Conservation (phyloP, 2,797 vertebrate genomes). For the Erithacus rubecula region DNA sequence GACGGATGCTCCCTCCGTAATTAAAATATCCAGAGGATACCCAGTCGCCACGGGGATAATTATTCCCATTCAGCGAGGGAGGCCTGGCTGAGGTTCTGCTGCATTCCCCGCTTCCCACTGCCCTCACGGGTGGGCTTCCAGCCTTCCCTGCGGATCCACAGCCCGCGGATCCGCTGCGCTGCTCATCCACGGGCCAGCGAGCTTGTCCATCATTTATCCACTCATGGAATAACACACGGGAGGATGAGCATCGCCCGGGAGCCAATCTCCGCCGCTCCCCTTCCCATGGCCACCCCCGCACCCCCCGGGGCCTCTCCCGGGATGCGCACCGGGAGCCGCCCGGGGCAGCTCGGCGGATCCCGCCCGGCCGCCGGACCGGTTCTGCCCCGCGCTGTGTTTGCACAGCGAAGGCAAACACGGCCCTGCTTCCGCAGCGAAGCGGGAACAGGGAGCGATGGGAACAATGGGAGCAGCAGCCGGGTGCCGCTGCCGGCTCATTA, state of each 20-base stretch:
- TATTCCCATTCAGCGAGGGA: not conserved
- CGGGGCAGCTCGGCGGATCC: not conserved
- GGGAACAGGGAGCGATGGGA: not conserved
- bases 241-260: not conserved
- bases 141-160: not conserved
- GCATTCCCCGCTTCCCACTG: fast-evolving
- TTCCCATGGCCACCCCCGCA: not conserved
- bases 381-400: not conserved
- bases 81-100: not conserved
- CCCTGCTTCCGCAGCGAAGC: not conserved
- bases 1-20: not conserved
- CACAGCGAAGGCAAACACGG: constrained; percentile 48
- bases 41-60: not conserved
- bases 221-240: not conserved
- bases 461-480: not conserved
- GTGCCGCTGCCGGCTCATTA: not conserved
- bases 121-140: not conserved
- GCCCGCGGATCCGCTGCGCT: not conserved
- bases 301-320: not conserved
- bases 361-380: not conserved
- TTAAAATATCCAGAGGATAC: not conserved
- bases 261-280: not conserved
- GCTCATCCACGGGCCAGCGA: not conserved
- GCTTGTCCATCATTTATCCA: not conserved
- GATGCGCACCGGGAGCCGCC: not conserved